phyloP scores from a whole-genome alignment of 2,888 invertebrate genomes.

The Thymelicus acteon region DNA sequence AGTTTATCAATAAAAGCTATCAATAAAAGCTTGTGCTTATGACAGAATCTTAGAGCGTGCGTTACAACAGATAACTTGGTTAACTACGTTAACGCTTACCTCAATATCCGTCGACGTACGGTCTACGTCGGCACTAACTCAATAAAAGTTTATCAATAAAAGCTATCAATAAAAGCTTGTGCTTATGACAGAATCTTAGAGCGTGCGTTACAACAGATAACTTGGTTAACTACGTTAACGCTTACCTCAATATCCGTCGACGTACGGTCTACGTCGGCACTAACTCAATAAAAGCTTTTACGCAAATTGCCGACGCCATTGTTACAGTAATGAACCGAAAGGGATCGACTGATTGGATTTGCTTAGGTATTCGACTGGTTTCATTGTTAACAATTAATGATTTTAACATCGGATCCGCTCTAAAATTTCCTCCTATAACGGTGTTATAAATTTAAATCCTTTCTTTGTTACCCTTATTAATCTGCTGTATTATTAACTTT shows the following conservation, averaged over 20 bases:
- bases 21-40: too few species aligned
- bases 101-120: background rate
- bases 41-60: too few species aligned
- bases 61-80: background rate
- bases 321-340: constrained; percentile 37
- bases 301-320: constrained; percentile 31
- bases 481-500: background rate
- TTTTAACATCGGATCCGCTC: constrained; percentile 3
- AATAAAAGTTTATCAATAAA: constrained; percentile 37
- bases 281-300: constrained; percentile 36
- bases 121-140: constrained; percentile 29
- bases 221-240: constrained; percentile 3
- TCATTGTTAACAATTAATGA: constrained; percentile 25
- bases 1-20: too few species aligned
- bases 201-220: background rate
- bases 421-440: background rate
- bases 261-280: constrained; percentile 20
- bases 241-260: background rate
- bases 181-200: too few species aligned
- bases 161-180: too few species aligned
- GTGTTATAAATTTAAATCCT: background rate
- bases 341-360: constrained; percentile 34
- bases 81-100: constrained; percentile 4
- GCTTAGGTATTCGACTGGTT: constrained; percentile 27
- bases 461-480: background rate